These are phyloP conservation scores for Sebastes kiyomatsui DNA, from an alignment of 2,797 vertebrate genomes.

Conservation along the genomic window DNA sequence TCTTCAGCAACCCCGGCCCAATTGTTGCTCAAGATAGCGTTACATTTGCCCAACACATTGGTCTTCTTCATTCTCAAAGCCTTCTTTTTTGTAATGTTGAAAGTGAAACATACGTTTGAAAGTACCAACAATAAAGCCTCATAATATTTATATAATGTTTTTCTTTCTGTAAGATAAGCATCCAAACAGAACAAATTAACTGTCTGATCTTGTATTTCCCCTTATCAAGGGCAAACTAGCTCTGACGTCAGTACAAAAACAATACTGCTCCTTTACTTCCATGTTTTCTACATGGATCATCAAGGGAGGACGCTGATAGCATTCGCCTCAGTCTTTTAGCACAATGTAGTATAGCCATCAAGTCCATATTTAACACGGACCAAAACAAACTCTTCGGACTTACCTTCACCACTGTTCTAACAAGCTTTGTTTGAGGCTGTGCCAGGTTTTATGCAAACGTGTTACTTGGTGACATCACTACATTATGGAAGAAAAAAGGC, in stretches of 20 bases:
- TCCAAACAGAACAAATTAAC: not conserved
- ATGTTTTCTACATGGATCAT: not conserved
- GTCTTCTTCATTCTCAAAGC: not conserved
- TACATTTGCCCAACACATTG: not conserved
- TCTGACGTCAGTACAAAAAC: not conserved
- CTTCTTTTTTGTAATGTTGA: not conserved
- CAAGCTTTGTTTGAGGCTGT: too few relatives aligned
- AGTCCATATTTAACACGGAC: not conserved
- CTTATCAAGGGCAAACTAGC: not conserved
- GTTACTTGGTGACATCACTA: too few relatives aligned
- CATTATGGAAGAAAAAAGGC: too few relatives aligned
- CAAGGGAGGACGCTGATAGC: not conserved
- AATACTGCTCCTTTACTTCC: not conserved
- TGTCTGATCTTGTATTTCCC: not conserved
- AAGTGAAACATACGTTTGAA: not conserved
- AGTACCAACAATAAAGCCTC: not conserved
- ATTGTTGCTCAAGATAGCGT: not conserved
- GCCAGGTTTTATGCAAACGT: too few relatives aligned
- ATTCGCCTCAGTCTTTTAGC: not conserved
- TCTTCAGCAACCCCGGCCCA: not conserved
- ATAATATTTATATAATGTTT: not conserved
- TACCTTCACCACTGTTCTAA: too few relatives aligned
- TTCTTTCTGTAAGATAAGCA: not conserved
- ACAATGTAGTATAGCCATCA: not conserved
- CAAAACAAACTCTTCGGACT: too few relatives aligned